Evolutionary conservation across 2,888 invertebrate species (phyloP).

Genomic region (Ernsta delagoae): DNA sequence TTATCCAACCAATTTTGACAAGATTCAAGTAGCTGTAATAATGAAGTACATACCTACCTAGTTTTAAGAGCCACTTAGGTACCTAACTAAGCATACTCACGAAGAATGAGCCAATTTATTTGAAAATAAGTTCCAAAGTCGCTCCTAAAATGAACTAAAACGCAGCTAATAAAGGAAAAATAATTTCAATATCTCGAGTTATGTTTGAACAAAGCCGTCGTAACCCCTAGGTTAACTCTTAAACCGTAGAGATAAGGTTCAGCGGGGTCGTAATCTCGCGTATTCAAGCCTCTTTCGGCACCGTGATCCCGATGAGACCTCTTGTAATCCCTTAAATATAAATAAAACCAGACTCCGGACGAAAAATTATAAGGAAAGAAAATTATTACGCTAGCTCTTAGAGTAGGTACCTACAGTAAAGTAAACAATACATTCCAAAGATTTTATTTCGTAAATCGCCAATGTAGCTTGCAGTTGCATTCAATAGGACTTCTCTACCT

Average conservation of each 20-base stretch:
- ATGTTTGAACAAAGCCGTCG: constrained; percentile 21
- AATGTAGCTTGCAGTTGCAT: too few relatives aligned
- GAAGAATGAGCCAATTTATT: neutral
- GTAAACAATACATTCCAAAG: too few relatives aligned
- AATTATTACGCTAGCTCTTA: constrained; percentile 4
- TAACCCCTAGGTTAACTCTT: constrained; percentile 27
- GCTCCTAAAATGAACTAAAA: neutral
- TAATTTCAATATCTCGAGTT: constrained; percentile 21
- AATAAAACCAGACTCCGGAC: constrained; percentile 17
- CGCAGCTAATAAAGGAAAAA: neutral
- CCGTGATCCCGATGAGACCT: constrained; percentile 31
- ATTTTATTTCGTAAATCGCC: too few relatives aligned
- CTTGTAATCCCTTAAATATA: constrained; percentile 34
- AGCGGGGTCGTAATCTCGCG: constrained; percentile 20
- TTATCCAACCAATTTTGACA: too few relatives aligned
- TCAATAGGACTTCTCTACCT: too few relatives aligned
- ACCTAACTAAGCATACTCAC: too few relatives aligned
- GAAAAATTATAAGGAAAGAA: constrained; percentile 17
- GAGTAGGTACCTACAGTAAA: too few relatives aligned
- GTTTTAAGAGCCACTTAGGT: too few relatives aligned
- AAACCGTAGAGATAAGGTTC: constrained; percentile 30
- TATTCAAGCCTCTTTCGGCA: constrained; percentile 25
- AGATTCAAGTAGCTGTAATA: too few relatives aligned
- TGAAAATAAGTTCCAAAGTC: neutral
- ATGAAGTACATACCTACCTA: too few relatives aligned